These are phyloP conservation scores for Atrina japonica DNA, from an alignment of 2,888 invertebrate genomes.

Conservation along the genomic window DNA sequence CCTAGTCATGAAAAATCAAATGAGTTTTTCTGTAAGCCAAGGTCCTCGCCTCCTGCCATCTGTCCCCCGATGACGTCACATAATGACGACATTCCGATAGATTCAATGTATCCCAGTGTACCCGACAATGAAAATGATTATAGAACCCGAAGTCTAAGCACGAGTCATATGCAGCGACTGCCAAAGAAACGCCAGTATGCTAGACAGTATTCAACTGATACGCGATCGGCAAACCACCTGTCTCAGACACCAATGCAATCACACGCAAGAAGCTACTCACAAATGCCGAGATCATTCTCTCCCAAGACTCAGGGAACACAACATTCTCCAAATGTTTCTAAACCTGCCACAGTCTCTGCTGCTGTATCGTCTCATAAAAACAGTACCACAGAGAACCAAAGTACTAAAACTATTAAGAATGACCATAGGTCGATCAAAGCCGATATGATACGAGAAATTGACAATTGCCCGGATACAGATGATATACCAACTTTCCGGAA, in stretches of 20 bases:
- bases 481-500: conserved; percentile 40
- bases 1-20: conserved; percentile 6
- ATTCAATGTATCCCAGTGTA: conserved; percentile 1
- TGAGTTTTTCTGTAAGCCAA: conserved; percentile 15
- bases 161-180: conserved; percentile 34
- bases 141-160: conserved; percentile 21
- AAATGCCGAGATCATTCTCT: background rate
- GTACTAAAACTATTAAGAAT: background rate
- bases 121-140: background rate
- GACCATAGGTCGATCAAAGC: conserved; percentile 31
- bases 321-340: background rate
- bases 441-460: conserved; percentile 38
- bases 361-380: conserved; percentile 9
- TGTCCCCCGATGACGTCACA: background rate
- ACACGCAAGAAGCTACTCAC: background rate
- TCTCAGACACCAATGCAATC: conserved; percentile 1
- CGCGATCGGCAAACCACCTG: conserved; percentile 2
- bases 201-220: conserved; percentile 25
- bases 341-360: conserved; percentile 5
- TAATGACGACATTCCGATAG: conserved; percentile 19
- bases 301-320: background rate
- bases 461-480: conserved; percentile 33
- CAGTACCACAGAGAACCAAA: background rate
- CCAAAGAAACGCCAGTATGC: conserved; percentile 40
- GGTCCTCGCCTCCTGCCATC: conserved; percentile 9